Base-by-base conservation (phyloP, 2,888 invertebrate species). In the Neoaliturus tenellus region DNA sequence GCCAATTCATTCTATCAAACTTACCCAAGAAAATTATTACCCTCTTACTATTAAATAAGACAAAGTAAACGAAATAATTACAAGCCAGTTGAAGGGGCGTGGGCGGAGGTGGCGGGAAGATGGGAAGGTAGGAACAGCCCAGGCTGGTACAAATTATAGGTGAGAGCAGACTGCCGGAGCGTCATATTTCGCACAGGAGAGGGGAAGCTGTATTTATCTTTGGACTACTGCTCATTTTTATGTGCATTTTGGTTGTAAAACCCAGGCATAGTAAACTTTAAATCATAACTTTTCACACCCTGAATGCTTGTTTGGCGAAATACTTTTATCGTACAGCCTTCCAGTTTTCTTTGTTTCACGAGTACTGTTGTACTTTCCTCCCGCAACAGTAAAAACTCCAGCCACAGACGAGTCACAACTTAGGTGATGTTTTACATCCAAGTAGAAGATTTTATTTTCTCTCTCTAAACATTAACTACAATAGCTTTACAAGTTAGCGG, bases 221-320 rank as follows among this genome's bases (percentile, higher is more conserved):
- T 28, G 31, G 62, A 31, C 25, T 28, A 62, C 62, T 62, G 62
- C 62, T 62, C 62, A 62, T 62, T 62, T 62, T 62, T 62, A 62
- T 62, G 62, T 62, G 62, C 31, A 62, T 62, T 62, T 62, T 17
- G 62, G 62, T 62, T 62, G 62, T 62, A 62, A 62, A 62, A 62
- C 62, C 31, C 62, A 62, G 62, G 62, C 62, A 62, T 62, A 62
- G 62, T 62, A 62, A 62, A 62, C 62, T 62, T 62, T 62, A 62
- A 62, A 62, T 62, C 62, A 62, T 28, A 62, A 62, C 25, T 62
- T 62, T 62, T 62, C 62, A 31, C 62, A 62, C 28, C 62, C 62
- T 62, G 28, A 62, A 62, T 62, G 28, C 62, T 62, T 62, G 62
- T 62, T 62, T 28, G 55, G 55, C 23, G 55, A 23, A 55, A 55